Base-by-base conservation (phyloP, 1,140 invertebrate genomes). In the Heliconius himera region DNA sequence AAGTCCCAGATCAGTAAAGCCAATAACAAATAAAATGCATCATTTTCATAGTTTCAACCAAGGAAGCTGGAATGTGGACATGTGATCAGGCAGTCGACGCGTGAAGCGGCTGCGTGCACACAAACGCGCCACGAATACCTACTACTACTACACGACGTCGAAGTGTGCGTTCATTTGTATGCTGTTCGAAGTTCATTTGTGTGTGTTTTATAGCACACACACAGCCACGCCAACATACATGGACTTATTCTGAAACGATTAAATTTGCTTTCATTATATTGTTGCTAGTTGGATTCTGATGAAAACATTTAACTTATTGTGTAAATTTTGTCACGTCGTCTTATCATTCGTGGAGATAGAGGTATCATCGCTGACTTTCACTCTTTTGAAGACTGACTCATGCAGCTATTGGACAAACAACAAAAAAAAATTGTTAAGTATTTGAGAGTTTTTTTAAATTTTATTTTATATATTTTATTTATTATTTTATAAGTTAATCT, bases 1-100 rank as follows among this genome's bases (percentile, higher is more conserved):
- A 66, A 29, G 26, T 11, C 11, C 1, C 26, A 66, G 22, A 66
- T 66, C 22, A 26, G 22, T 66, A 66, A 29, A 66, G n/a, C 22
- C 22, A 66, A 26, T 66, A 29, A 66, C 60, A 13, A 66, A 18
- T 72, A 38, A 41, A 72, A 72, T 72, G 70, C 36, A 36, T 77
- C 9, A 51, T 77, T 77, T 72, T 54, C 76, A 73, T 49, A 49
- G 73, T 72, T 80, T 76, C 54, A 87, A 88, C 84, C 70, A 87
- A 87, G 84, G 83, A 88, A 87, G 83, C 82, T 81, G 87, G 90
- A 91, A 91, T 91, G 90, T 90, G 84, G 87, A 88, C 88, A 87
- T 87, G 87, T 86, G 89, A 91, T 93, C 91, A 91, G 82, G 83
- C 86, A 86, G 77, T 72, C 83, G 81, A 82, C 87, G 85, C 91